Conservation (phyloP, 2,888 invertebrate species). For the Dromius quadrimaculatus region DNA sequence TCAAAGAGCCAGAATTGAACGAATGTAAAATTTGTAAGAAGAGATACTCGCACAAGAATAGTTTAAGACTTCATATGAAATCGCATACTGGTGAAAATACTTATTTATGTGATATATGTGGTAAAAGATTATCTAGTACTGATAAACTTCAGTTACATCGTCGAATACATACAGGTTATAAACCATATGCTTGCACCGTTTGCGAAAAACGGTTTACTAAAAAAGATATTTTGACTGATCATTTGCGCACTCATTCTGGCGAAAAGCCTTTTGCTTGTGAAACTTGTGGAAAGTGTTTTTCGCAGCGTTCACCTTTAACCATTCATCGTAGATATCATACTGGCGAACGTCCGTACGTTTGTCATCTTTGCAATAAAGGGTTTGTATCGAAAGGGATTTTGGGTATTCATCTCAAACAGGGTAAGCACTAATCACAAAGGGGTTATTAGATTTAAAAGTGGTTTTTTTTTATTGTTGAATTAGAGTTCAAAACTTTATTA, state of each 20-base stretch:
- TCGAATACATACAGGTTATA: constrained; percentile 62
- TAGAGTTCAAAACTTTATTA: constrained; percentile 6
- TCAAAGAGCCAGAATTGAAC: constrained; percentile 58
- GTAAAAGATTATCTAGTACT: constrained; percentile 62
- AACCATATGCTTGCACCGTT: constrained; percentile 61
- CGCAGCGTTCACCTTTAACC: constrained; percentile 60
- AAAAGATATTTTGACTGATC: constrained; percentile 61
- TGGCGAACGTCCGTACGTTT: constrained; percentile 65
- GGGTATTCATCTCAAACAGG: constrained; percentile 67
- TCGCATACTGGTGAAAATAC: constrained; percentile 61
- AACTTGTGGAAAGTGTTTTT: constrained; percentile 63
- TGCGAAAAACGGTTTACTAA: constrained; percentile 63
- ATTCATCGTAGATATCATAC: constrained; percentile 61
- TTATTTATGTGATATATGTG: constrained; percentile 62
- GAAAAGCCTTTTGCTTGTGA: constrained; percentile 62
- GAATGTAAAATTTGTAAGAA: constrained; percentile 66
- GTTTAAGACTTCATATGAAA: constrained; percentile 64
- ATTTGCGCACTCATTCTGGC: constrained; percentile 63
- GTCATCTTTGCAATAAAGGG: constrained; percentile 70
- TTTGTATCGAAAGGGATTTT: constrained; percentile 71
- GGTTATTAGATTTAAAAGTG: background rate
- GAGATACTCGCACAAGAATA: constrained; percentile 65
- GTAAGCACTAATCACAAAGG: constrained; percentile 44
- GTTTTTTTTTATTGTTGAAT: constrained; percentile 1
- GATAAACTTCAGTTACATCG: constrained; percentile 62